phyloP scores from a whole-genome alignment of 2,888 invertebrate genomes.

The Dione vanillae region DNA sequence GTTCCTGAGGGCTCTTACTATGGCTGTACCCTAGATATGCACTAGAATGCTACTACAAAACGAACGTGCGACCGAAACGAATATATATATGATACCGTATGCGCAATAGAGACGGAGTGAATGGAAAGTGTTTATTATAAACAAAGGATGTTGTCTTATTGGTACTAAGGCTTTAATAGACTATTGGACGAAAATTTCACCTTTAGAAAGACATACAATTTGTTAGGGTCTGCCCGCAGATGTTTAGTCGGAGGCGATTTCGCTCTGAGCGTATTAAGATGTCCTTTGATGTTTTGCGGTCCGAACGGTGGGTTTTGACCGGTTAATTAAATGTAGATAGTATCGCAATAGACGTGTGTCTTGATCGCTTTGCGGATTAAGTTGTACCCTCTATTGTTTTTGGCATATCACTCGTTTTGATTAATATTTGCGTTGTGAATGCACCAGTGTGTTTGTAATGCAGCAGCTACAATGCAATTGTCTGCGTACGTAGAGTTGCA shows the following conservation, averaged over 20 bases:
- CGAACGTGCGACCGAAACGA: conserved; percentile 64
- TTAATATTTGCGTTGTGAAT: conserved; percentile 23
- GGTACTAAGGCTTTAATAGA: conserved; percentile 73
- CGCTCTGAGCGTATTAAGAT: conserved; percentile 79
- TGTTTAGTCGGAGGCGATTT: conserved; percentile 74
- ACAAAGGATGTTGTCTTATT: conserved; percentile 83
- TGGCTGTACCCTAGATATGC: conserved; percentile 73
- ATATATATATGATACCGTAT: conserved; percentile 38
- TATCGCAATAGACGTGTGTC: conserved; percentile 63
- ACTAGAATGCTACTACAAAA: conserved; percentile 77
- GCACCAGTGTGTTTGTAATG: neutral
- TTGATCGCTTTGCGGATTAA: conserved; percentile 64
- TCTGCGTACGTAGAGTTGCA: conserved; percentile 20
- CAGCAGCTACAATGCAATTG: conserved; percentile 13
- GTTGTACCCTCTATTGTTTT: conserved; percentile 54
- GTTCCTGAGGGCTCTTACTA: conserved; percentile 77
- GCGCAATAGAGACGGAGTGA: conserved; percentile 56
- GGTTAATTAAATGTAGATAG: conserved; percentile 75
- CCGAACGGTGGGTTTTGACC: conserved; percentile 69
- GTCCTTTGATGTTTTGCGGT: conserved; percentile 80
- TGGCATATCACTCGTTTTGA: conserved; percentile 54
- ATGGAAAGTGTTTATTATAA: conserved; percentile 83
- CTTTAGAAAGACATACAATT: conserved; percentile 67
- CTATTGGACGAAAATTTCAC: conserved; percentile 75
- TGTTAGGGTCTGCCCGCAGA: conserved; percentile 66